phyloP scores from a whole-genome alignment of 2,888 invertebrate species.

The Drosophila cracens region DNA sequence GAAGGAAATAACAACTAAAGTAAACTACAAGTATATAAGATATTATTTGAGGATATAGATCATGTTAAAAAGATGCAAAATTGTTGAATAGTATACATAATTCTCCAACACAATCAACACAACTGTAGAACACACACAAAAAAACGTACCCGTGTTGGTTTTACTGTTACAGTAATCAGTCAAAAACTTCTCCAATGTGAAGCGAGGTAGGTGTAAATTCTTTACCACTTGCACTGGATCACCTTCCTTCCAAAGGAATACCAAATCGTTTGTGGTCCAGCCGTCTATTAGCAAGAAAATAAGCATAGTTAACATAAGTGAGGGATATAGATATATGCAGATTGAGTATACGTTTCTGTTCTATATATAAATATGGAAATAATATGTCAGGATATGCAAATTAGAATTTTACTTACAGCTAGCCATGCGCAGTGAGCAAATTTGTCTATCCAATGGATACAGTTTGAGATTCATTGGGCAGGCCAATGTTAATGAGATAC shows the following conservation, averaged over 20 bases:
- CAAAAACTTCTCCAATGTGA: slow-evolving; percentile 96
- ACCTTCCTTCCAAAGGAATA: slow-evolving; percentile 97
- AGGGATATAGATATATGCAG: neutral
- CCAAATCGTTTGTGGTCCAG: slow-evolving; percentile 98
- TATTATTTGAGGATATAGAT: neutral
- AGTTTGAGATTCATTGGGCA: slow-evolving; percentile 99
- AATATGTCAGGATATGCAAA: neutral
- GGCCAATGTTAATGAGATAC: slow-evolving; percentile 97
- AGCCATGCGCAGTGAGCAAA: slow-evolving; percentile 97
- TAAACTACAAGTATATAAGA: slow-evolving; percentile 8
- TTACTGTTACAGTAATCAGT: slow-evolving; percentile 98
- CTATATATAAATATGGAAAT: neutral
- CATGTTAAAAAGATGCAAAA: slow-evolving; percentile 13
- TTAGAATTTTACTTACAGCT: slow-evolving; percentile 92
- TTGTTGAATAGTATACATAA: slow-evolving; percentile 10
- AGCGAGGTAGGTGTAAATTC: slow-evolving; percentile 96
- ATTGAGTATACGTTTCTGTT: neutral
- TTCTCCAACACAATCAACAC: slow-evolving; percentile 50
- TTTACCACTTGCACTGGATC: slow-evolving; percentile 98
- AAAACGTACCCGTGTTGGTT: slow-evolving; percentile 94
- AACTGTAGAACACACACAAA: slow-evolving; percentile 33
- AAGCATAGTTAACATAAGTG: neutral
- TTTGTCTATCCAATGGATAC: slow-evolving; percentile 98
- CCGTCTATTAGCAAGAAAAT: slow-evolving; percentile 89
- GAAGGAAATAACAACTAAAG: slow-evolving; percentile 14